Percentiles rank a stretch among this genome's conserved stretches.
Conservation (phyloP, 1,140 invertebrate species). For the Polypedilum vanderplanki region DNA sequence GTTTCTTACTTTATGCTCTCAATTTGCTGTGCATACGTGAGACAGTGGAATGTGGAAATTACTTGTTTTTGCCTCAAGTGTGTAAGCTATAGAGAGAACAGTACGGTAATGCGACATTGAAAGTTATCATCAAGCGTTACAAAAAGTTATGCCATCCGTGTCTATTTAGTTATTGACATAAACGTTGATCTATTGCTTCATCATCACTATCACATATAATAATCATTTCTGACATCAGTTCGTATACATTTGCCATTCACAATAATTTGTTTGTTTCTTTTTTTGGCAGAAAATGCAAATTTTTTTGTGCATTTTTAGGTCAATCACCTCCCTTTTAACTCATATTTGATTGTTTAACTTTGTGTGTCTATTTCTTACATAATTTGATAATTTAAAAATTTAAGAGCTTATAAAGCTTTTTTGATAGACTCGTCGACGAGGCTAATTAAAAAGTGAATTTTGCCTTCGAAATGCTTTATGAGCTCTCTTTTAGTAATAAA, state of each 20-base stretch:
- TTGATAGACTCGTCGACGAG: not conserved
- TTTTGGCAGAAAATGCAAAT: not conserved
- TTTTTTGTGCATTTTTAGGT: too few species aligned
- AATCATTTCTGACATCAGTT: not conserved
- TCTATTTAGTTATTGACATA: not conserved
- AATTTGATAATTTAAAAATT: not conserved
- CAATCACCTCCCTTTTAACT: too few species aligned
- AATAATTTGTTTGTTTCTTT: not conserved
- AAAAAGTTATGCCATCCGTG: slow-evolving; percentile 10
- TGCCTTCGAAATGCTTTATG: not conserved
- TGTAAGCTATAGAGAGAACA: too few species aligned
- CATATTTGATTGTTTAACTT: too few species aligned
- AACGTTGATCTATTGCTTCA: not conserved
- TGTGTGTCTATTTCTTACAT: not conserved
- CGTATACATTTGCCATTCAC: not conserved
- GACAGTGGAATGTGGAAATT: too few species aligned
- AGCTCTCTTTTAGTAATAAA: not conserved
- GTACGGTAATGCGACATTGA: not conserved
- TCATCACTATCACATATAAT: not conserved
- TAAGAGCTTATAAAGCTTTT: not conserved
- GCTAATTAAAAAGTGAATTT: not conserved
- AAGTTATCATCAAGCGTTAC: not conserved
- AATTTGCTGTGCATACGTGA: too few species aligned
- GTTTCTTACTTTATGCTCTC: too few species aligned
- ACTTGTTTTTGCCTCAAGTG: too few species aligned